phyloP scores from a whole-genome alignment of 2,888 invertebrate genomes.

The Perithous albicinctus region DNA sequence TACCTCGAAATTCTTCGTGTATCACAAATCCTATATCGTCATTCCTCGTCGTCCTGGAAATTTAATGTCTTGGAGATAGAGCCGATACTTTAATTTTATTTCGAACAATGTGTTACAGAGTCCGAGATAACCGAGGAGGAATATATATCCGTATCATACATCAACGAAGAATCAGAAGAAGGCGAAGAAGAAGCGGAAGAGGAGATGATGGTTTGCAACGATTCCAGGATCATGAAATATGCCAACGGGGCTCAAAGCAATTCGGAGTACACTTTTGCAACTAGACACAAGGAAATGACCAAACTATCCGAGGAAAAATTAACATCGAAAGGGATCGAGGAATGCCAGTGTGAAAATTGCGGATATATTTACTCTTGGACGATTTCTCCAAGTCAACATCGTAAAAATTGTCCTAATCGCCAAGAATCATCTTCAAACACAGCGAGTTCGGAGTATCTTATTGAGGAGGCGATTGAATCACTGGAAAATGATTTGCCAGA shows the following conservation, averaged over 20 bases:
- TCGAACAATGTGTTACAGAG: constrained; percentile 59
- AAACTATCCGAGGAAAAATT: constrained; percentile 20
- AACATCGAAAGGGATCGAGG: constrained; percentile 33
- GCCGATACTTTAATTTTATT: constrained; percentile 51
- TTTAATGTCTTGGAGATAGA: constrained; percentile 8
- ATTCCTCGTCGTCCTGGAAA: neutral
- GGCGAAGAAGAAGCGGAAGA: neutral
- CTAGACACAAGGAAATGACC: neutral
- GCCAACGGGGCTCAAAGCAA: neutral
- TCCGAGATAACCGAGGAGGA: constrained; percentile 30
- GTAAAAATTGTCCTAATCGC: constrained; percentile 33
- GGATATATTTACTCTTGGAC: constrained; percentile 60
- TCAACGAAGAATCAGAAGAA: constrained; percentile 3
- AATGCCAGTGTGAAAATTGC: constrained; percentile 55
- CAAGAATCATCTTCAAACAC: neutral
- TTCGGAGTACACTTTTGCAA: neutral
- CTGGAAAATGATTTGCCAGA: neutral
- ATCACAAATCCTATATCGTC: neutral
- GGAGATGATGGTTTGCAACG: constrained; percentile 18
- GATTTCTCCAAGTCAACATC: constrained; percentile 59
- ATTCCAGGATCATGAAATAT: constrained; percentile 14
- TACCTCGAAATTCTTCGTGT: constrained; percentile 10
- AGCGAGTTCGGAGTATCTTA: neutral
- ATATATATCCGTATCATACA: constrained; percentile 22
- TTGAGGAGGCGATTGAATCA: neutral